phyloP scores from a whole-genome alignment of 1,140 invertebrate genomes.

The Cyclina sinensis region DNA sequence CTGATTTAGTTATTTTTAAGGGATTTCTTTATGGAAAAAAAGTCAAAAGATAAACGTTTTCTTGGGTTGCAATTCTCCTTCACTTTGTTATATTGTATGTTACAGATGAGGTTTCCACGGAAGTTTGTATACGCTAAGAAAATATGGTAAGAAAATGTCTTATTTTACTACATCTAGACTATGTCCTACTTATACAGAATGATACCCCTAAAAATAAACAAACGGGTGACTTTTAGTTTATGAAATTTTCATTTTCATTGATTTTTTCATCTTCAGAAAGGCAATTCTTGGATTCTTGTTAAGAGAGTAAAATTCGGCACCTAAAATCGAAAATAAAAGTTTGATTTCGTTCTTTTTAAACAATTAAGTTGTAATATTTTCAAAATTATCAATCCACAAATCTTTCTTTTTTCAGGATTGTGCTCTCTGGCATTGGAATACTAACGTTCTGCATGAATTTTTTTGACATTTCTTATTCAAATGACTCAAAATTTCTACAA shows the following conservation, averaged over 20 bases:
- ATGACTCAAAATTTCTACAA: background rate
- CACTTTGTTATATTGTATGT: background rate
- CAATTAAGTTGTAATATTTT: no score
- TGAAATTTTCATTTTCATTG: background rate
- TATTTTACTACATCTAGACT: no score
- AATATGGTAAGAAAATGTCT: background rate
- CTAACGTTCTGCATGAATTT: background rate
- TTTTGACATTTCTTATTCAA: background rate
- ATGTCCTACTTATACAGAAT: no score
- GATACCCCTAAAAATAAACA: no score
- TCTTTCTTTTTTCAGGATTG: background rate
- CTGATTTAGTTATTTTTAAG: background rate
- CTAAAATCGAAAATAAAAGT: background rate
- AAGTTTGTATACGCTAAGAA: background rate
- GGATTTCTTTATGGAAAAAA: background rate
- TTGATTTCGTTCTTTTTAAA: no score
- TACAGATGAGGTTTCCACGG: background rate
- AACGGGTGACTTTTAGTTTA: background rate
- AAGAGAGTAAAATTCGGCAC: background rate
- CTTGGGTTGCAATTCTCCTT: no score
- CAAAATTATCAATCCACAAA: background rate
- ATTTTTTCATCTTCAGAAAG: background rate
- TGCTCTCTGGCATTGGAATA: background rate
- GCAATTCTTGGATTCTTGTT: background rate
- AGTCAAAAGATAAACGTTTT: no score